A percentile compares a stretch with the other conserved stretches of the same genome.
These are phyloP conservation scores for Apotomis turbidana DNA, from an alignment of 2,888 invertebrate genomes.

Conservation along the genomic window DNA sequence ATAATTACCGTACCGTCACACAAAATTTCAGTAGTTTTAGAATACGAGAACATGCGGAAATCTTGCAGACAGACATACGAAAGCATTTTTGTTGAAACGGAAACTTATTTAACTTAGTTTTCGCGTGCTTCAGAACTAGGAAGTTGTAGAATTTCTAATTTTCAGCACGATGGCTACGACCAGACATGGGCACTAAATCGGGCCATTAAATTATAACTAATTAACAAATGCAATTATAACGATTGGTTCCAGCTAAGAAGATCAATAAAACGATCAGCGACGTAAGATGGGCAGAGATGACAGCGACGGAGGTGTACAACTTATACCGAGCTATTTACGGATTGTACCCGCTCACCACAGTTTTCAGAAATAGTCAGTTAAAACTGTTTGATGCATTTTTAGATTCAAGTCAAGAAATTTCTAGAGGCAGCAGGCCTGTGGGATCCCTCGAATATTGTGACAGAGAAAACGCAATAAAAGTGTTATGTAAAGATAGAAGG, in stretches of 20 bases:
- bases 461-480: conserved; percentile 81
- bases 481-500: conserved; percentile 86
- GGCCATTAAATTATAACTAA: background rate
- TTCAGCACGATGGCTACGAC: background rate
- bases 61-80: too few relatives aligned
- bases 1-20: background rate
- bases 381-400: conserved; percentile 86
- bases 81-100: too few relatives aligned
- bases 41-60: too few relatives aligned
- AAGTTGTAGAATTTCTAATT: background rate
- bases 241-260: conserved; percentile 87
- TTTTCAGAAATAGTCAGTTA: conserved; percentile 83
- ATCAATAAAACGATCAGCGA: conserved; percentile 84
- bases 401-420: conserved; percentile 49
- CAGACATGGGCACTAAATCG: background rate
- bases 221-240: background rate
- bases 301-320: conserved; percentile 86
- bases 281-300: conserved; percentile 87
- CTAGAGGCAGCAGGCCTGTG: conserved; percentile 55
- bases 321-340: conserved; percentile 88
- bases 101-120: background rate
- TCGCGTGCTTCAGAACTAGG: background rate
- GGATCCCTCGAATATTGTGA: conserved; percentile 86
- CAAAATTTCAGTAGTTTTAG: too few relatives aligned
- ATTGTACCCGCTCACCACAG: conserved; percentile 85